Evolutionary conservation across 1,140 invertebrate genomes (phyloP).

Genomic region (Ceratoteleas bidentatus): DNA sequence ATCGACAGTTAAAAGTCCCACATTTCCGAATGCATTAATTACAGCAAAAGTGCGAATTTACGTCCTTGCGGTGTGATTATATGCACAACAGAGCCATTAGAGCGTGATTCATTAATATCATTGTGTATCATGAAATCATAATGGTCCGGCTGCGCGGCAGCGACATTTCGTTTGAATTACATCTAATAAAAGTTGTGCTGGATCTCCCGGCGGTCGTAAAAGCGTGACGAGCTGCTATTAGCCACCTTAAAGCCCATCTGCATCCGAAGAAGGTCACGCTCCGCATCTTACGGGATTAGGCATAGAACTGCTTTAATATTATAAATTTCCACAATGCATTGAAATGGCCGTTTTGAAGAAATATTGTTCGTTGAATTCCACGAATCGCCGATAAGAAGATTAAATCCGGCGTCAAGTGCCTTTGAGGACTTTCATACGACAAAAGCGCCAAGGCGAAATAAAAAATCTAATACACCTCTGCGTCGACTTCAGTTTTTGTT

Average conservation of each 20-base stretch:
- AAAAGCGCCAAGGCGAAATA: slow-evolving; percentile 7
- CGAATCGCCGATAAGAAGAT: slow-evolving; percentile 37
- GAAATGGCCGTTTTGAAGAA: slow-evolving; percentile 24
- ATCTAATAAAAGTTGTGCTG: slow-evolving; percentile 25
- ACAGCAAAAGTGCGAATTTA: no score
- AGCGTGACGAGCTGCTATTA: slow-evolving; percentile 35
- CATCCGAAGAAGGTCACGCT: slow-evolving; percentile 35
- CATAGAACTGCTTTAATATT: slow-evolving; percentile 31
- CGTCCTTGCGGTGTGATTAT: no score
- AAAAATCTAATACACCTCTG: not conserved
- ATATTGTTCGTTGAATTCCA: slow-evolving; percentile 25
- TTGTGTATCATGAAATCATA: no score
- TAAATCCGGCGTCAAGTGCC: slow-evolving; percentile 20
- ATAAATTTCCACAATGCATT: slow-evolving; percentile 27
- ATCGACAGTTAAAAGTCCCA: no score
- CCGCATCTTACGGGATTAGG: slow-evolving; percentile 16
- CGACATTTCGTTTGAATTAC: slow-evolving; percentile 28
- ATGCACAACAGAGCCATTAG: no score
- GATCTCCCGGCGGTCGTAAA: slow-evolving; percentile 12
- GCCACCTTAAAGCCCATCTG: slow-evolving; percentile 23
- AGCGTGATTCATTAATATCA: no score
- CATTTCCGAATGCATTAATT: no score
- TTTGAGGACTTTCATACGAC: slow-evolving; percentile 17
- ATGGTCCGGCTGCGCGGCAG: not conserved
- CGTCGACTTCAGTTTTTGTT: no score